Evolutionary conservation across 1,140 invertebrate species (phyloP).

Genomic region (Bombus difficillimus): DNA sequence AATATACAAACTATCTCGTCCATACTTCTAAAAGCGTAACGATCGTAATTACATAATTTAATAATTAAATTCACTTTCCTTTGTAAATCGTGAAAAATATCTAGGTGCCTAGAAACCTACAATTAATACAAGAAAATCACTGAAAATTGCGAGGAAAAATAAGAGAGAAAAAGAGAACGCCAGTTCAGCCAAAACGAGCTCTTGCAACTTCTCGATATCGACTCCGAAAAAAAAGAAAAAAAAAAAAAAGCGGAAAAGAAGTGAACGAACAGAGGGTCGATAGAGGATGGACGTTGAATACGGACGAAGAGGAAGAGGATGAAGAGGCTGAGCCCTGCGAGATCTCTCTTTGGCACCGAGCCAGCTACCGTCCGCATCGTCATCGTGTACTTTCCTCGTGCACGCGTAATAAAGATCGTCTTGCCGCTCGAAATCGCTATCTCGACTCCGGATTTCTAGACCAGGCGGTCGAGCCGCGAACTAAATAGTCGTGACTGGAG

Average conservation of each 20-base stretch:
- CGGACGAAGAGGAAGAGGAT: slow-evolving; percentile 40
- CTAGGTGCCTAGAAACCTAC: no score
- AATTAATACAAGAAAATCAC: neutral
- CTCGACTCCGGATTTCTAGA: slow-evolving; percentile 22
- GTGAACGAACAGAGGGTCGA: neutral
- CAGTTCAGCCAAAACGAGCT: neutral
- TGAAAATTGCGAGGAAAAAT: neutral
- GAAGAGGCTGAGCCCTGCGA: slow-evolving; percentile 55
- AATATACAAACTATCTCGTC: no score
- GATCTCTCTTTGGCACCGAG: slow-evolving; percentile 55
- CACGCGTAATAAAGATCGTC: slow-evolving; percentile 60
- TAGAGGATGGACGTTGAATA: slow-evolving; percentile 32
- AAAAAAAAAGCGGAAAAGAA: no score
- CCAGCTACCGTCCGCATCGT: slow-evolving; percentile 58
- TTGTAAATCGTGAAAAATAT: no score
- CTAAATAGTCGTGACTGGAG: neutral
- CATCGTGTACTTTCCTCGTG: slow-evolving; percentile 55
- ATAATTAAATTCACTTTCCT: no score
- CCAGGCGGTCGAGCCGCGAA: neutral
- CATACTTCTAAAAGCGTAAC: no score
- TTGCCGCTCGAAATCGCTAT: slow-evolving; percentile 48
- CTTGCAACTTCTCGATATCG: slow-evolving; percentile 37
- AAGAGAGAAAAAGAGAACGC: neutral
- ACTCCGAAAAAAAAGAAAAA: neutral
- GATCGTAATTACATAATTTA: no score